These are phyloP conservation scores for Dynastes grantii DNA, from an alignment of 2,888 invertebrate species.

Conservation along the genomic window DNA sequence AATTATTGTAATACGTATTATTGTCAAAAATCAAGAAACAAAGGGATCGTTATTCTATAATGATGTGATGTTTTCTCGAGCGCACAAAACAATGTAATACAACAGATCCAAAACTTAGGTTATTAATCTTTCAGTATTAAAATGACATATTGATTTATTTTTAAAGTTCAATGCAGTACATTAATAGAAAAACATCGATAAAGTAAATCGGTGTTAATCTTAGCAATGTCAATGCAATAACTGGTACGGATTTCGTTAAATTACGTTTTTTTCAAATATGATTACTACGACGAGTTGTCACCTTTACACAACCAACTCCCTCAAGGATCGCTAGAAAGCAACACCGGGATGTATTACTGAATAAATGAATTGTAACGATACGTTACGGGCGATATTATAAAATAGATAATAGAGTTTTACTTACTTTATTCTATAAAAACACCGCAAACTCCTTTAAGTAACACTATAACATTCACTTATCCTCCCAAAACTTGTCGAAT, in stretches of 20 bases:
- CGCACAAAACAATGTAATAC: conserved; percentile 62
- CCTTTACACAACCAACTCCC: conserved; percentile 73
- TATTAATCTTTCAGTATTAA: conserved; percentile 64
- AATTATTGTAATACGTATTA: not conserved
- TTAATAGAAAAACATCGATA: conserved; percentile 31
- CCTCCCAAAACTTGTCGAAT: conserved; percentile 81
- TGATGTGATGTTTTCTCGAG: conserved; percentile 25
- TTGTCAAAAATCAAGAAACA: conserved; percentile 12
- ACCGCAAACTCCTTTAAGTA: conserved; percentile 68
- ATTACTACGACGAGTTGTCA: conserved; percentile 72
- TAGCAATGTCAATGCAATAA: not conserved
- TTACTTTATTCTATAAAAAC: conserved; percentile 74
- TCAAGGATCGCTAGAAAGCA: conserved; percentile 64
- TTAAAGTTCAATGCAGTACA: conserved; percentile 45
- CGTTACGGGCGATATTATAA: not conserved
- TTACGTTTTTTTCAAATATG: conserved; percentile 25
- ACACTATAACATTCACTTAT: conserved; percentile 81
- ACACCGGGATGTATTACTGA: conserved; percentile 56
- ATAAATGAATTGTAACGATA: conserved; percentile 1
- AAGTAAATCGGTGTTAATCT: not conserved
- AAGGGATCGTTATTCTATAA: not conserved
- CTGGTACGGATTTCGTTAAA: conserved; percentile 16
- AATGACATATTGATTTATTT: conserved; percentile 68
- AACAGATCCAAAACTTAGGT: conserved; percentile 58
- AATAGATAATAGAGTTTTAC: conserved; percentile 61